These are phyloP conservation scores for Epicampocera succincta DNA, from an alignment of 2,888 invertebrate species.

Conservation along the genomic window DNA sequence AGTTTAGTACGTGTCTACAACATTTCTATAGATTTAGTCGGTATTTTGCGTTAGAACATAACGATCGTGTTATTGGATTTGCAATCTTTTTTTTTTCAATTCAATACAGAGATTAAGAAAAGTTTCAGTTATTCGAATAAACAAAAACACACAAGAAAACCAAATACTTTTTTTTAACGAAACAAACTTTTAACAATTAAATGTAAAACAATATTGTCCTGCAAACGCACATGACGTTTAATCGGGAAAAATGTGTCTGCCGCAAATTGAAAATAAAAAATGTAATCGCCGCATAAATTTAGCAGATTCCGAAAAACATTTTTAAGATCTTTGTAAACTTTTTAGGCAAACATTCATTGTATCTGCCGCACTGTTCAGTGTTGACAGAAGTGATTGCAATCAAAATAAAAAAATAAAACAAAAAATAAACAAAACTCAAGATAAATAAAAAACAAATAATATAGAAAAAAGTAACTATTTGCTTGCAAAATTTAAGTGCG, in stretches of 20 bases:
- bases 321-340: slow-evolving; percentile 8
- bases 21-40: slow-evolving; percentile 79
- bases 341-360: slow-evolving; percentile 33
- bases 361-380: slow-evolving; percentile 21
- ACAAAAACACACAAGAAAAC: too few species aligned
- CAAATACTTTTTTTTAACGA: too few species aligned
- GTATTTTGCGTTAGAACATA: slow-evolving; percentile 75
- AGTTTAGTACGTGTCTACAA: slow-evolving; percentile 80
- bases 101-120: too few species aligned
- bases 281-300: background rate
- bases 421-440: slow-evolving; percentile 20
- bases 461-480: slow-evolving; percentile 67
- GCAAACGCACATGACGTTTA: too few species aligned
- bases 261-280: slow-evolving; percentile 7
- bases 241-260: too few species aligned
- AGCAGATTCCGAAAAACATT: background rate
- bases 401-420: background rate
- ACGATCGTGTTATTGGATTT: slow-evolving; percentile 55
- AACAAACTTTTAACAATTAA: too few species aligned
- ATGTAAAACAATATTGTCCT: too few species aligned
- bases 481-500: slow-evolving; percentile 56
- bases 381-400: slow-evolving; percentile 20
- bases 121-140: too few species aligned
- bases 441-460: slow-evolving; percentile 36
- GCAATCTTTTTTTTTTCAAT: background rate